Base-by-base conservation (phyloP, 2,797 vertebrate species). In the Poecile montanus region DNA sequence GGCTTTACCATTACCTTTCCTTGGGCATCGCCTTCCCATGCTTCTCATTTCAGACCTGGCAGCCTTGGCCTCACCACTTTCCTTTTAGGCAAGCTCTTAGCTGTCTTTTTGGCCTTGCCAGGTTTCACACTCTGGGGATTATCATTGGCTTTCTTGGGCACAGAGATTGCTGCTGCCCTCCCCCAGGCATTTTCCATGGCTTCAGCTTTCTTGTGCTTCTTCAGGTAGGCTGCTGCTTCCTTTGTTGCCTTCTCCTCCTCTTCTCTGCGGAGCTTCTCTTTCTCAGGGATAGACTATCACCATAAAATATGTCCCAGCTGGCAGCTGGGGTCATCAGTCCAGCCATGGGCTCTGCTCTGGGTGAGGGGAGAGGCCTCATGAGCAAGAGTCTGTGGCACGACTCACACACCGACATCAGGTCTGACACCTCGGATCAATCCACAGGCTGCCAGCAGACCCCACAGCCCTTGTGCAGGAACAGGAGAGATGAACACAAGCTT, bases 391-490 rank as follows among this genome's bases (percentile, higher is more conserved):
- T 27, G 61, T 1, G 9, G 51, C 51, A 50, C 3, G 0, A 16
- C 38, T 66, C 0, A 2, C 61, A 32, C 0, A 1, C 34, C 54
- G 79, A 27, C 16, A 3, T 1, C 11, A 56, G 44, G 56, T 62
- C 44, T 91, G 77, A 62, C 70, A 57, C 38, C 34, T 65, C 7
- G 1, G 36, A 70, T 20, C 5, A 20, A 48, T 7, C 77, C 71
- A 29, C 73, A n/a, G 58, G 84, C 67, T 85, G 81, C 76, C 56
- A 23, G 23, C 36, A 78, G 77, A 56, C 61, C 42, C 66, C 54
- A 40, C 76, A 38, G 67, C 4, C 40, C 62, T 66, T 1, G 6
- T 11, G 51, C 58, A 54, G 50, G 30, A 89, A 56, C 30, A 92
- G 78, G 14, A 88, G 62, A 62, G 61, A 83, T 0, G 2, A 75